phyloP scores from a whole-genome alignment of 2,888 invertebrate species.

The Drosophila tripunctata region DNA sequence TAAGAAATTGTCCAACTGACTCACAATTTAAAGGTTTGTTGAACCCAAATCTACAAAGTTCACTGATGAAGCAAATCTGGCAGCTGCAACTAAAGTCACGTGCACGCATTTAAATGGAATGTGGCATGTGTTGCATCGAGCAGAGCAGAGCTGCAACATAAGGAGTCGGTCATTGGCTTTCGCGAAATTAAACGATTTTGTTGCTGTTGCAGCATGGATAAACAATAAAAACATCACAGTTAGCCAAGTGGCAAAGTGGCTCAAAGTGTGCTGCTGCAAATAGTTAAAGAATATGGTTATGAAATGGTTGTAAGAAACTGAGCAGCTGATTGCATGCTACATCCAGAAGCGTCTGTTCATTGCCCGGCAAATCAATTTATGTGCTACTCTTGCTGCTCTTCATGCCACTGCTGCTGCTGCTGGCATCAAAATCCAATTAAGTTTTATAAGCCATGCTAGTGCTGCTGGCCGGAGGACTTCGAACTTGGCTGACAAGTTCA shows the following conservation, averaged over 20 bases:
- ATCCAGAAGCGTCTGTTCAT: neutral
- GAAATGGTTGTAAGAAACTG: slow-evolving; percentile 16
- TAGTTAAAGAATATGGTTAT: slow-evolving; percentile 29
- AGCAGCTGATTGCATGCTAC: neutral
- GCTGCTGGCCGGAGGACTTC: slow-evolving; percentile 24
- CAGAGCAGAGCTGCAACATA: slow-evolving; percentile 11
- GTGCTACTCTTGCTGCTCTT: neutral
- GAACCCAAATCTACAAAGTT: neutral
- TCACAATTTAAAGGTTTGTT: slow-evolving; percentile 6
- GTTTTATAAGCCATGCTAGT: slow-evolving; percentile 73
- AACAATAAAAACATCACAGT: slow-evolving; percentile 64
- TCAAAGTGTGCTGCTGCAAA: slow-evolving; percentile 53
- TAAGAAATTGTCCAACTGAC: neutral
- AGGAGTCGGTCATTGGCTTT: slow-evolving; percentile 40
- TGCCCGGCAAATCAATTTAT: slow-evolving; percentile 46
- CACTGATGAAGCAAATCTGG: slow-evolving; percentile 40
- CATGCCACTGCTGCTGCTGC: slow-evolving; percentile 1
- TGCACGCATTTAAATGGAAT: slow-evolving; percentile 52
- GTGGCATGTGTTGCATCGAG: slow-evolving; percentile 31
- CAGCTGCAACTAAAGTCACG: slow-evolving; percentile 56
- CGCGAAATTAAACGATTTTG: slow-evolving; percentile 57
- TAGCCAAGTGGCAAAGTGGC: slow-evolving; percentile 45
- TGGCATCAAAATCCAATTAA: slow-evolving; percentile 70
- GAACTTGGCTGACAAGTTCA: slow-evolving; percentile 54
- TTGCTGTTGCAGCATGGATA: slow-evolving; percentile 60